phyloP scores from a whole-genome alignment of 2,113 vertebrate species.

The Arizona elegans region DNA sequence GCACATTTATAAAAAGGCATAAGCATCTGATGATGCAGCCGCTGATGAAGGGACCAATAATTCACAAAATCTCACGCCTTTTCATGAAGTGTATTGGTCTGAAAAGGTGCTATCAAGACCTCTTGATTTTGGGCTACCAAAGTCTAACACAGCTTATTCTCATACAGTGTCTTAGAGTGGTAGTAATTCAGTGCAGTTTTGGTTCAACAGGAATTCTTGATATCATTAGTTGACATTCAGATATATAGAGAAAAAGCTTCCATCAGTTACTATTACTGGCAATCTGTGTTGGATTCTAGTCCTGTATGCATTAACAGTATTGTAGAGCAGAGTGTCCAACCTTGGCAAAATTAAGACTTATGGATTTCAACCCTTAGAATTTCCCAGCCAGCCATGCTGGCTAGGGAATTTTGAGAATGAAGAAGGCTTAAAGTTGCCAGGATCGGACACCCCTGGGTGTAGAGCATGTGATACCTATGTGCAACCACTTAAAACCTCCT shows the following conservation, averaged over 20 bases:
- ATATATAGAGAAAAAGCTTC: conserved; percentile 53
- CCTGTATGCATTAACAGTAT: conserved; percentile 58
- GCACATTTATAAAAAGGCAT: not conserved
- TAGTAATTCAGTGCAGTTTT: conserved; percentile 38
- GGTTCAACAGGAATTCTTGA: conserved; percentile 33
- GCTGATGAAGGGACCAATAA: not conserved
- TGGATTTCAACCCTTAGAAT: not conserved
- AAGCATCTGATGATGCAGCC: not conserved
- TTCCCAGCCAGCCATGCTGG: not conserved
- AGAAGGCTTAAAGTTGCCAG: not conserved
- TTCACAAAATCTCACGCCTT: not conserved
- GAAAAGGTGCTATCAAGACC: not conserved
- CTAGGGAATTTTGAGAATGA: not conserved
- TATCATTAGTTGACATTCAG: conserved; percentile 49
- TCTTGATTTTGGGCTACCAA: not conserved
- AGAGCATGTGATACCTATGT: conserved; percentile 64
- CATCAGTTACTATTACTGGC: conserved; percentile 53
- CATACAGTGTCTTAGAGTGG: not conserved
- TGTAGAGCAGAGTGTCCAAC: not conserved
- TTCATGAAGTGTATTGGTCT: not conserved
- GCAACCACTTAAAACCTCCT: conserved; percentile 67
- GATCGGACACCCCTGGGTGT: conserved; percentile 6
- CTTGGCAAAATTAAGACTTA: not conserved
- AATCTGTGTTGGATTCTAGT: conserved; percentile 59
- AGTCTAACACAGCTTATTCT: not conserved